Base-by-base conservation (phyloP, 2,113 vertebrate genomes). In the Dicentrarchus labrax region DNA sequence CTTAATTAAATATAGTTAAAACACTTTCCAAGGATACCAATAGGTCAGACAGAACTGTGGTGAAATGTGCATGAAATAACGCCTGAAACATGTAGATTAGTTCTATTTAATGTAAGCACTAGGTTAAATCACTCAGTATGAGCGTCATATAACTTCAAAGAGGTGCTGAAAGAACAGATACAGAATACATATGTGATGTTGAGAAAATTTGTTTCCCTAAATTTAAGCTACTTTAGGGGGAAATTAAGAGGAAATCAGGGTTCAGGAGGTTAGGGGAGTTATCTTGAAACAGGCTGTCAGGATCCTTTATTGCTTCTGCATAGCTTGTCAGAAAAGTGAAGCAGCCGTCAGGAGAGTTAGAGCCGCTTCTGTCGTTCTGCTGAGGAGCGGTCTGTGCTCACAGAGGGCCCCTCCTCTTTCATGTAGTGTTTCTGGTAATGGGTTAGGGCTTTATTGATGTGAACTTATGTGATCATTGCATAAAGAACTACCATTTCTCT, bases 381-480 rank as follows among this genome's bases (percentile, higher is more conserved):
- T 54, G 82, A 80, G 68, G 70, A 86, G 85, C 50, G 41, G 72
- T 8, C 66, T n/a, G 51, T 3, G 60, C 77, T 73, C 81, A 39
- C 78, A 45, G 54, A 72, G 76, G 65, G 76, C 85, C 75, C 84
- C 84, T 82, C 86, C 92, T 75, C 79, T 90, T 92, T 85, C 88
- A 87, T 92, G 88, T 89, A 79, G 59, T 85, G 70, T 86, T 92
- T 88, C 89, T 92, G 84, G 62, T 93, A 86, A 92, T 92, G 85
- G 88, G 79, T 77, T 65, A 54, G 54, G 72, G 78, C 83, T 82
- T 84, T 85, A 88, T 88, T 93, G 89, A 90, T 93, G 83, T 91
- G 86, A 91, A 91, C 83, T 82, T 89, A 85, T 89, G 85, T 91
- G 89, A 92, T 93, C 87, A 82, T 87, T 89, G 71, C 87, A 93